These are phyloP conservation scores for Melanotaenia nigrans DNA, from an alignment of 2,797 vertebrate species.

Conservation along the genomic window DNA sequence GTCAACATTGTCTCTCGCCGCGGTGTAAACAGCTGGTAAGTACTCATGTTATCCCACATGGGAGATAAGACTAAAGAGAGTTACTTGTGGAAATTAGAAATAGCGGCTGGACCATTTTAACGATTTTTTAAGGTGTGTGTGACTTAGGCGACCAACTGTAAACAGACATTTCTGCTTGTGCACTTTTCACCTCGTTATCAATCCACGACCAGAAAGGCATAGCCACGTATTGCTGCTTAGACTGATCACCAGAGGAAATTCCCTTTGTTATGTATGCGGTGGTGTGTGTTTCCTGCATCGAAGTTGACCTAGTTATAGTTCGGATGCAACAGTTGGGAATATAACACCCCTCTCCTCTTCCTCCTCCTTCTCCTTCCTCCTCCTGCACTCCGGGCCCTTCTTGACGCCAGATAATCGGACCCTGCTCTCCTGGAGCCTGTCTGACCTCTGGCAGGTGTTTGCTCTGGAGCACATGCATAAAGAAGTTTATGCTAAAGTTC, in stretches of 20 bases:
- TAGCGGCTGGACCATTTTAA: background rate
- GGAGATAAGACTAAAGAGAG: background rate
- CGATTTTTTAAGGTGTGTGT: background rate
- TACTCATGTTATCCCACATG: conserved; percentile 41
- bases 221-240: conserved; percentile 54
- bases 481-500: conserved; percentile 21
- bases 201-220: conserved; percentile 23
- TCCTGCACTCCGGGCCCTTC: conserved; percentile 33
- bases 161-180: conserved; percentile 19
- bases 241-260: conserved; percentile 16
- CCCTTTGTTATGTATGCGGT: conserved; percentile 39
- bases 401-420: conserved; percentile 50
- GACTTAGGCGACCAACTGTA: background rate
- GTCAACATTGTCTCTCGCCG: conserved; percentile 73
- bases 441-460: conserved; percentile 70
- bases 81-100: background rate
- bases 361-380: background rate
- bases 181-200: conserved; percentile 42
- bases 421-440: conserved; percentile 36
- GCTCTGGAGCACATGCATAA: background rate
- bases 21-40: conserved; percentile 85
- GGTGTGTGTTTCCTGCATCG: conserved; percentile 49
- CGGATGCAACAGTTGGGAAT: conserved; percentile 78
- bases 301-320: conserved; percentile 69
- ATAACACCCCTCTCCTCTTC: conserved; percentile 31